phyloP scores from a whole-genome alignment of 2,113 vertebrate genomes.

The Meriones unguiculatus region DNA sequence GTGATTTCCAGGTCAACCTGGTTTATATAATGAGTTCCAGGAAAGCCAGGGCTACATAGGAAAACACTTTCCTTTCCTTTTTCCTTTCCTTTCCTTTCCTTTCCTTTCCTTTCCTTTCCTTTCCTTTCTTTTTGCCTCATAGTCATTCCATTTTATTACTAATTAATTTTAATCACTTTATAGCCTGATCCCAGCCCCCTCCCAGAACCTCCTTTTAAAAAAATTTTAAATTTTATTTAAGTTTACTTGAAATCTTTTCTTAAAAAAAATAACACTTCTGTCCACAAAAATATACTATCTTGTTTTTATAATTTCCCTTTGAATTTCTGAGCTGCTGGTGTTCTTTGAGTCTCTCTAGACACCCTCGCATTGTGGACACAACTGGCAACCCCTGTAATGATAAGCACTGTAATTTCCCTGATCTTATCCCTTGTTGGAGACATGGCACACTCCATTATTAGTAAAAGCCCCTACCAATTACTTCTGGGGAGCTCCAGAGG shows the following conservation, averaged over 20 bases:
- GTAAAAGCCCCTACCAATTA: not conserved
- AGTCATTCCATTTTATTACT: too few relatives aligned
- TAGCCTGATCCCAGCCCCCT: too few relatives aligned
- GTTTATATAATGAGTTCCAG: not conserved
- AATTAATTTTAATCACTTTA: too few relatives aligned
- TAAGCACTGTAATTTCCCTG: not conserved
- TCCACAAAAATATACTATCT: slow-evolving; percentile 13
- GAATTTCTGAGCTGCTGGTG: slow-evolving; percentile 19
- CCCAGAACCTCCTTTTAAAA: not conserved
- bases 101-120: too few relatives aligned
- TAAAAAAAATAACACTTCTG: too few relatives aligned
- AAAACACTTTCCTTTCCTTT: too few relatives aligned
- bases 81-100: too few relatives aligned
- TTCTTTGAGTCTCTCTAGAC: not conserved
- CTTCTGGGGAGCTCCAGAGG: not conserved
- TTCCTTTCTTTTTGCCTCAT: too few relatives aligned
- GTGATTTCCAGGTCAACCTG: not conserved
- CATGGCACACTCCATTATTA: not conserved
- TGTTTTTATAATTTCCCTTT: not conserved
- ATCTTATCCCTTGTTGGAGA: not conserved
- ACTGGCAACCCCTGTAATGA: not conserved
- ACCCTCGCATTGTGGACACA: not conserved
- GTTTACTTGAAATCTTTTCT: too few relatives aligned
- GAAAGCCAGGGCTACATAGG: not conserved
- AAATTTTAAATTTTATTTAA: not conserved